Evolutionary conservation across 2,113 vertebrate species (phyloP).

Genomic region (Pseudonaja textilis): DNA sequence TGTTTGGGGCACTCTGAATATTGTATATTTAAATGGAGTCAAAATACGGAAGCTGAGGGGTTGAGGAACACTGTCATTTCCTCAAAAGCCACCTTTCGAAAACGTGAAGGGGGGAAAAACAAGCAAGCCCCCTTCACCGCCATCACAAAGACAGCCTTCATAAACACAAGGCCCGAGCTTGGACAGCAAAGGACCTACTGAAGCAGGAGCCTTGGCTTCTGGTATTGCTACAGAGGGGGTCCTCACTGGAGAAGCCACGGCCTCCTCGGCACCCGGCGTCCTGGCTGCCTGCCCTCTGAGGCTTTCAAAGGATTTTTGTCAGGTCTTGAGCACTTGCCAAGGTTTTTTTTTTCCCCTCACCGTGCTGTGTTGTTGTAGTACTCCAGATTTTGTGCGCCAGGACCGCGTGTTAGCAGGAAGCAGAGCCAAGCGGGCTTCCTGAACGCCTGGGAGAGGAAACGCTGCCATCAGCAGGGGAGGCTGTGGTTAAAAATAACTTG

Average conservation of each 20-base stretch:
- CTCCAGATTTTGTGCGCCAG: slow-evolving; percentile 82
- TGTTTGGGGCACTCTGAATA: background rate
- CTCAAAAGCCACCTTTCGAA: background rate
- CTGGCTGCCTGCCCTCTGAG: slow-evolving; percentile 49
- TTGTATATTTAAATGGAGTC: background rate
- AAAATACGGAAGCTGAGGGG: slow-evolving; percentile 19
- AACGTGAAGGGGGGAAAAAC: background rate
- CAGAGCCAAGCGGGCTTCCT: slow-evolving; percentile 89
- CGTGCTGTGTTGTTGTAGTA: slow-evolving; percentile 79
- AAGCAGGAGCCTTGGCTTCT: slow-evolving; percentile 38
- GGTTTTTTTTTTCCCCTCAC: slow-evolving; percentile 56
- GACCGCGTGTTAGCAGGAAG: slow-evolving; percentile 87
- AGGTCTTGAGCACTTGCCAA: slow-evolving; percentile 72
- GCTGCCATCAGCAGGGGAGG: slow-evolving; percentile 85
- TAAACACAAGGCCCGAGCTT: slow-evolving; percentile 40
- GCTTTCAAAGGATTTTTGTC: slow-evolving; percentile 74
- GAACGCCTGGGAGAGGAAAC: slow-evolving; percentile 85
- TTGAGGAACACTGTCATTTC: slow-evolving; percentile 6
- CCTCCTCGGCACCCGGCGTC: slow-evolving; percentile 58
- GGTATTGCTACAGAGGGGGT: slow-evolving; percentile 53
- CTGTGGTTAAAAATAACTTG: slow-evolving; percentile 94
- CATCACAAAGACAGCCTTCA: slow-evolving; percentile 38
- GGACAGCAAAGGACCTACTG: slow-evolving; percentile 44
- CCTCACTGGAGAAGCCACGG: slow-evolving; percentile 67
- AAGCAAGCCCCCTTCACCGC: slow-evolving; percentile 35